A percentile compares a stretch with the other conserved stretches of the same genome.
phyloP scores from a whole-genome alignment of 1,140 invertebrate genomes.

The Vollenhovia emeryi region DNA sequence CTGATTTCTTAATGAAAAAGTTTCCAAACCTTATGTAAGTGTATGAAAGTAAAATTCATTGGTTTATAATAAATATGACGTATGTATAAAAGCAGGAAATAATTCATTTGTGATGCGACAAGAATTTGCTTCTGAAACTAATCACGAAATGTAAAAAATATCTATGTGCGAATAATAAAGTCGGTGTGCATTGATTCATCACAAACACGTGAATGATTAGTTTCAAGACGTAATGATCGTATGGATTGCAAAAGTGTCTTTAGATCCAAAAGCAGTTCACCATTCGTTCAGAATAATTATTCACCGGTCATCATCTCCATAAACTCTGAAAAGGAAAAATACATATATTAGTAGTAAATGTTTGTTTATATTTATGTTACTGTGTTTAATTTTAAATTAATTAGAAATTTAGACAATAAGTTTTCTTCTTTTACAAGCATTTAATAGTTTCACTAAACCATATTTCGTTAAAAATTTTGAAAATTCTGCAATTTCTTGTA shows the following conservation, averaged over 20 bases:
- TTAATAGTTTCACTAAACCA: not conserved
- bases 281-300: conserved; percentile 85
- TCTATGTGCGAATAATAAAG: conserved; percentile 33
- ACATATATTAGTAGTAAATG: not conserved
- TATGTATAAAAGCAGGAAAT: conserved; percentile 48
- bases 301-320: conserved; percentile 99
- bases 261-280: conserved; percentile 31
- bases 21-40: conserved; percentile 67
- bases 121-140: conserved; percentile 50
- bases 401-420: not conserved
- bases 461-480: not conserved
- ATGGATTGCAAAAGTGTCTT: conserved; percentile 59
- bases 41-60: conserved; percentile 52
- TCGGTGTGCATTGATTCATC: conserved; percentile 54
- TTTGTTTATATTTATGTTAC: not conserved
- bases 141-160: conserved; percentile 59
- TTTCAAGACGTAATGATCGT: conserved; percentile 45
- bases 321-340: conserved; percentile 91
- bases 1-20: conserved; percentile 74
- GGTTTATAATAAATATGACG: conserved; percentile 40
- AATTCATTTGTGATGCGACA: conserved; percentile 35
- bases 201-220: conserved; percentile 57
- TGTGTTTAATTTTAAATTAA: conserved; percentile 16
- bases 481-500: not conserved
- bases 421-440: not conserved